phyloP scores from a whole-genome alignment of 2,797 vertebrate genomes.

The Pterois miles region DNA sequence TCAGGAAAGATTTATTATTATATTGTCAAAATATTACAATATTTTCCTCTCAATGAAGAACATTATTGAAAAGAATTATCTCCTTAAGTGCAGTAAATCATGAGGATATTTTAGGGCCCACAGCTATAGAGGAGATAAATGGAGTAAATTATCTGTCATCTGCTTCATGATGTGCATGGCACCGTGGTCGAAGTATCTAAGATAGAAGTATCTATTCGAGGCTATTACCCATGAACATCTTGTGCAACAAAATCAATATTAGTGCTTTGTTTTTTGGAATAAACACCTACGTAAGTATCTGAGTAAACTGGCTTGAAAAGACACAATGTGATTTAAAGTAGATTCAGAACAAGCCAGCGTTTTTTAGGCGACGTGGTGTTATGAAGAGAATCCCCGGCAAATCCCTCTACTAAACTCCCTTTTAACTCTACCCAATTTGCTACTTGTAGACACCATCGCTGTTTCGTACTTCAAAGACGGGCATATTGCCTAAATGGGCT shows the following conservation, averaged over 20 bases:
- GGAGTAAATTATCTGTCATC: constrained; percentile 8
- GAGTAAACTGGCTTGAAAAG: not conserved
- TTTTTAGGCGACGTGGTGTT: not conserved
- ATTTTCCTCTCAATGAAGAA: not conserved
- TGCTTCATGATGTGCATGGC: not conserved
- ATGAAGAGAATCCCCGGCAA: constrained; percentile 4
- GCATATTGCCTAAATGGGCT: constrained; percentile 13
- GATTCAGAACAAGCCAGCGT: constrained; percentile 4
- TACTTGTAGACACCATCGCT: not conserved
- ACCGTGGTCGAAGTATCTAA: not conserved
- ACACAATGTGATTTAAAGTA: not conserved
- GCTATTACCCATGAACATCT: not conserved
- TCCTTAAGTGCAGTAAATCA: not conserved
- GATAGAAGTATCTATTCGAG: not conserved
- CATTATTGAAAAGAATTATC: not conserved
- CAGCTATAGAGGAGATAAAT: constrained; percentile 8
- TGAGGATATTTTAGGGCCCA: not conserved
- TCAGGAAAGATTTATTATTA: not conserved
- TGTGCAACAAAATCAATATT: not conserved
- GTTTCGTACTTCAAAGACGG: constrained; percentile 25
- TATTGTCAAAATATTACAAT: not conserved
- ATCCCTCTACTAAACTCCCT: constrained; percentile 6
- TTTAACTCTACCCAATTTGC: constrained; percentile 13
- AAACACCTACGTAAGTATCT: not conserved
- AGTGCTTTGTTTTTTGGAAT: not conserved